These are phyloP conservation scores for Leptopilina syphax DNA, from an alignment of 2,888 invertebrate genomes.

Conservation along the genomic window DNA sequence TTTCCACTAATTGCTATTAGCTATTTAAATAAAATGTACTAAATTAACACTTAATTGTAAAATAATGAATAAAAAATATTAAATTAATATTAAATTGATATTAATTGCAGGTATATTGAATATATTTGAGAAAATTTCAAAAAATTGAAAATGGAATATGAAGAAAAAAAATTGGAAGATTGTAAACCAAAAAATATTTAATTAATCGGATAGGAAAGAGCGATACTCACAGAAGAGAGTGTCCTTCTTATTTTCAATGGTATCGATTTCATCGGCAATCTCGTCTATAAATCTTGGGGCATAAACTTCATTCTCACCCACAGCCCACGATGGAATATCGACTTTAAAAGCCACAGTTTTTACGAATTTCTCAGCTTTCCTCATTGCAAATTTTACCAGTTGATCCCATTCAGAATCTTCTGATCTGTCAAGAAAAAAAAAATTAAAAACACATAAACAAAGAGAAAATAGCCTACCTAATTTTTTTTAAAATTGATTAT, in stretches of 20 bases:
- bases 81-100: too few species aligned
- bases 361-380: conserved; percentile 87
- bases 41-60: too few species aligned
- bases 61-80: too few species aligned
- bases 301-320: conserved; percentile 83
- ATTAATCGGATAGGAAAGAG: background rate
- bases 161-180: too few species aligned
- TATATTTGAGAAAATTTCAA: too few species aligned
- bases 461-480: background rate
- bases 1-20: too few species aligned
- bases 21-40: too few species aligned
- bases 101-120: too few species aligned
- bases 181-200: too few species aligned
- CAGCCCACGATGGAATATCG: conserved; percentile 79
- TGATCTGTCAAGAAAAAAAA: conserved; percentile 74
- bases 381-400: conserved; percentile 85
- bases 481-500: too few species aligned
- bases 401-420: conserved; percentile 90
- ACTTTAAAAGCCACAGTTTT: conserved; percentile 88
- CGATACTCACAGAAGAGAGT: conserved; percentile 86
- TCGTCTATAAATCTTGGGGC: conserved; percentile 90
- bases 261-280: conserved; percentile 89
- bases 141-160: too few species aligned
- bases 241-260: conserved; percentile 89
- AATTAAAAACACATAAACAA: too few species aligned